Conservation (phyloP, 2,113 vertebrate genomes). For the Larimichthys polyactis region DNA sequence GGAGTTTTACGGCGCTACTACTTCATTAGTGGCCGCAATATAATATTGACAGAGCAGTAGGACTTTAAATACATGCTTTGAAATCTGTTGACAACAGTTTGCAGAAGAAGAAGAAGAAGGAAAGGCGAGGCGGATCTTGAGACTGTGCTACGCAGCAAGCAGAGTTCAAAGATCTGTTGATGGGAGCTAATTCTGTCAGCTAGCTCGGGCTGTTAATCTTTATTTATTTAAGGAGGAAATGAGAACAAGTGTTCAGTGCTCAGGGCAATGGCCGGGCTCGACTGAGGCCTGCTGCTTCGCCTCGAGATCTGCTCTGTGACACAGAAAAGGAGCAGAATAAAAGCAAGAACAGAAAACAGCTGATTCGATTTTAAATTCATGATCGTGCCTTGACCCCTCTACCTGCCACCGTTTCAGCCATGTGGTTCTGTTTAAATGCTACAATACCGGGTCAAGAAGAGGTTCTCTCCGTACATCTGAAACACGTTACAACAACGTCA, state of each 20-base stretch:
- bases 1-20: background rate
- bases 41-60: slow-evolving; percentile 5
- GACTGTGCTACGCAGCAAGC: background rate
- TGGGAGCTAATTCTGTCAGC: slow-evolving; percentile 44
- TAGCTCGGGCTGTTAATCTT: slow-evolving; percentile 62
- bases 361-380: background rate
- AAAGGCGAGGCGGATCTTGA: background rate
- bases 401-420: background rate
- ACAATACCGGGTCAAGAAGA: background rate
- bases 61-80: background rate
- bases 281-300: slow-evolving; percentile 38
- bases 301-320: slow-evolving; percentile 18
- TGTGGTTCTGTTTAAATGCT: background rate
- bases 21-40: slow-evolving; percentile 29
- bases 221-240: slow-evolving; percentile 78
- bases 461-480: background rate
- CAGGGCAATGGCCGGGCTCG: slow-evolving; percentile 53
- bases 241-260: slow-evolving; percentile 63
- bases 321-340: slow-evolving; percentile 25
- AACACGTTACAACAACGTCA: background rate
- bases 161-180: slow-evolving; percentile 61
- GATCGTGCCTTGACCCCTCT: background rate
- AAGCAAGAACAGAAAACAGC: background rate
- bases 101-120: background rate
- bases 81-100: background rate